These are phyloP conservation scores for Ptiloglossa arizonensis DNA, from an alignment of 1,140 invertebrate species.

Conservation along the genomic window DNA sequence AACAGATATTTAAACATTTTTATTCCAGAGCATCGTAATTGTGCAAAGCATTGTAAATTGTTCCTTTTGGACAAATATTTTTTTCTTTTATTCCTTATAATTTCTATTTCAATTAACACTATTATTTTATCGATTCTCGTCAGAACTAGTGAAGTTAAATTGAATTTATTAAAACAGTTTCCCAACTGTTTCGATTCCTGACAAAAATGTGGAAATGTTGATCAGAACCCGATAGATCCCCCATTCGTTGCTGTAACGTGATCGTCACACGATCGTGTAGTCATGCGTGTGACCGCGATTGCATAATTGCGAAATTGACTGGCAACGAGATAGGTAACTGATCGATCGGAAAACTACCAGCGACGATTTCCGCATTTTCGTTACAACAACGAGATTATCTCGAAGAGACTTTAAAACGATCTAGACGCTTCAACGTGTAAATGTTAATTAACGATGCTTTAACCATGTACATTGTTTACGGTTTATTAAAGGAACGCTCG, in stretches of 20 bases:
- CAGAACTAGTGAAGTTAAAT: too few species aligned
- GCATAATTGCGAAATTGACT: conserved; percentile 20
- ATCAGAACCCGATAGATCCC: neutral
- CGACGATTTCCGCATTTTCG: neutral
- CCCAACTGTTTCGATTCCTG: too few species aligned
- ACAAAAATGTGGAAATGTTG: too few species aligned
- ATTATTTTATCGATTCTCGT: too few species aligned
- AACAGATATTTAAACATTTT: too few species aligned
- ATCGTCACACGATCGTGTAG: neutral
- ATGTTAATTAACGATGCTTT: neutral
- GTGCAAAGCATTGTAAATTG: too few species aligned
- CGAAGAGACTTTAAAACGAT: neutral
- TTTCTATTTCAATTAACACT: too few species aligned
- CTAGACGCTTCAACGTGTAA: neutral
- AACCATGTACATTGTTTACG: too few species aligned
- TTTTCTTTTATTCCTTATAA: too few species aligned
- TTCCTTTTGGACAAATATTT: too few species aligned
- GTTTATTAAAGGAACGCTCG: neutral
- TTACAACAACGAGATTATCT: neutral
- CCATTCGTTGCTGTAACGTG: neutral
- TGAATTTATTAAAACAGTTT: too few species aligned
- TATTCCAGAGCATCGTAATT: too few species aligned
- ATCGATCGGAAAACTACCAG: conserved; percentile 25
- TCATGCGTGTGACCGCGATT: neutral
- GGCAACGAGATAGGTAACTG: neutral